Evolutionary conservation across 2,113 vertebrate genomes (phyloP).

Genomic region (Hippolais icterina): DNA sequence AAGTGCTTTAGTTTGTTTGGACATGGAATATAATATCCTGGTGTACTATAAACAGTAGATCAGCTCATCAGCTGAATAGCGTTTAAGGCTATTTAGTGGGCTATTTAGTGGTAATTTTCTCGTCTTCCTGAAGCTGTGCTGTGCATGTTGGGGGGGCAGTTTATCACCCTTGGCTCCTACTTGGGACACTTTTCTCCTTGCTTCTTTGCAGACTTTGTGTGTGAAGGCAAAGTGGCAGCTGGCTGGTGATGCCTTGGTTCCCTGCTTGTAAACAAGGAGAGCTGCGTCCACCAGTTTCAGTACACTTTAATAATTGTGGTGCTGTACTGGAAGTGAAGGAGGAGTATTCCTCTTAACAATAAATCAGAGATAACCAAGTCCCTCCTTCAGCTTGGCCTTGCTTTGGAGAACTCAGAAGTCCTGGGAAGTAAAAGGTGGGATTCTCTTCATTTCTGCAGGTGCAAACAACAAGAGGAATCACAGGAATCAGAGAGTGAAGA

Average conservation of each 20-base stretch:
- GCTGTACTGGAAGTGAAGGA: not conserved
- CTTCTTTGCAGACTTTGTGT: not conserved
- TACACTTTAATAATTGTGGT: not conserved
- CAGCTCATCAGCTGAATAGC: not conserved
- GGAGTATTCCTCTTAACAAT: not conserved
- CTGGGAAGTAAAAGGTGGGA: not conserved
- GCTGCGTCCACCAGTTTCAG: not conserved
- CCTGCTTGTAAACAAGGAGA: not conserved
- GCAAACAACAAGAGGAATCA: conserved; percentile 87
- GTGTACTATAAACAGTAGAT: not conserved
- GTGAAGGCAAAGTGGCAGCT: not conserved
- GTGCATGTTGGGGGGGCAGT: not conserved
- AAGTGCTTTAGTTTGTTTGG: not conserved
- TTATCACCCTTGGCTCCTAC: not conserved
- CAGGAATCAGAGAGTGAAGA: conserved; percentile 85
- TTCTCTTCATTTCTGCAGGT: conserved; percentile 68
- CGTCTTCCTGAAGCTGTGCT: not conserved
- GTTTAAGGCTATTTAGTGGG: not conserved
- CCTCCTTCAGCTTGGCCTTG: not conserved
- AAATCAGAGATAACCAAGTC: not conserved
- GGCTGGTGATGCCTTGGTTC: not conserved
- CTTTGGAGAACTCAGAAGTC: not conserved
- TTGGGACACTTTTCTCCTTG: not conserved
- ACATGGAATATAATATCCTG: not conserved
- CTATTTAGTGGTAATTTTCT: not conserved